Evolutionary conservation across 1,140 invertebrate genomes (phyloP).

Genomic region (Trachymyrmex septentrionalis): DNA sequence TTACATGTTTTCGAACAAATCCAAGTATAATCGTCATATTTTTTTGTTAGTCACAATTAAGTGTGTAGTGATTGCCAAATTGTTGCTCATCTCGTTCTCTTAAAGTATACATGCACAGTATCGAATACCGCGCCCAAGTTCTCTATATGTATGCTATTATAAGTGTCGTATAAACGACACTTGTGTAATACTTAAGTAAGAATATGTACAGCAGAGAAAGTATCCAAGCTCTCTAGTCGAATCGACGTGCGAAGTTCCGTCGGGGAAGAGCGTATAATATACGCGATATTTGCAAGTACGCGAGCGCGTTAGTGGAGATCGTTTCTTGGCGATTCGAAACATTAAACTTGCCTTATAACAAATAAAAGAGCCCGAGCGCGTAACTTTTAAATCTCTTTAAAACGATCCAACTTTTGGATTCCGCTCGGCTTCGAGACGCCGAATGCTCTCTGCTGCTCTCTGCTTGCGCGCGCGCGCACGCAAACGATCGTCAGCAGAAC

Average conservation of each 20-base stretch:
- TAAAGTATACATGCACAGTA: neutral
- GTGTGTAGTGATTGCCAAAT: neutral
- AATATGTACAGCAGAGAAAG: conserved; percentile 14
- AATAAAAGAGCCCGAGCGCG: conserved; percentile 40
- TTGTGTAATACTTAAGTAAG: conserved; percentile 15
- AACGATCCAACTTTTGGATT: conserved; percentile 59
- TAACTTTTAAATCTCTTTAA: conserved; percentile 55
- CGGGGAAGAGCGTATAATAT: neutral
- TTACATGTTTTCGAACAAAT: neutral
- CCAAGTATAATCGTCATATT: neutral
- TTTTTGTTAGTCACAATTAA: conserved; percentile 1
- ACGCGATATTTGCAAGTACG: conserved; percentile 36
- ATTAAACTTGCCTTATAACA: conserved; percentile 50
- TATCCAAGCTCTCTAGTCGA: conserved; percentile 9
- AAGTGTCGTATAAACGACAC: conserved; percentile 1
- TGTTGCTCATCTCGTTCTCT: neutral
- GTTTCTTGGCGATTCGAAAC: conserved; percentile 48
- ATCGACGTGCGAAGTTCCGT: conserved; percentile 28
- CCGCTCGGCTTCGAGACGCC: conserved; percentile 11
- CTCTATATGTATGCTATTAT: no score
- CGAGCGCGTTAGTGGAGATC: conserved; percentile 25
- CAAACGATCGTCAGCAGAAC: conserved; percentile 11
- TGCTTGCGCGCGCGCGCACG: no score
- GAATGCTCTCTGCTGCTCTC: neutral
- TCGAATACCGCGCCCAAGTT: neutral